These are phyloP conservation scores for Rhagonycha fulva DNA, from an alignment of 2,888 invertebrate species.

Conservation along the genomic window DNA sequence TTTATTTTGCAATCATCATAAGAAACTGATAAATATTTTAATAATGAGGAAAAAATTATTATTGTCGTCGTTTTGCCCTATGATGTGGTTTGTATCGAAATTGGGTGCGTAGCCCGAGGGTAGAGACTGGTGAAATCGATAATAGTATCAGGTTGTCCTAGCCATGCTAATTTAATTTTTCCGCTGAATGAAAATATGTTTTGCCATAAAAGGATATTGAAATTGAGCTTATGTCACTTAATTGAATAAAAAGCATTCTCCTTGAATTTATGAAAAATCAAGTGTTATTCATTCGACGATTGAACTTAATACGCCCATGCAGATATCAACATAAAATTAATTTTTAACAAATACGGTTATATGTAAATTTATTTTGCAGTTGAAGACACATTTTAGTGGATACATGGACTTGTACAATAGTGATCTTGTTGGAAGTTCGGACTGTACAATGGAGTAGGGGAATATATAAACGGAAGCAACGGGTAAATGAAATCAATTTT, in stretches of 20 bases:
- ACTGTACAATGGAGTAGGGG: conserved; percentile 6
- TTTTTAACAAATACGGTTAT: conserved; percentile 25
- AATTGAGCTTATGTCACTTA: not conserved
- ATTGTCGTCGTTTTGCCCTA: too few species aligned
- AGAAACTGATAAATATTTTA: too few species aligned
- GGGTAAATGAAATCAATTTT: conserved; percentile 11
- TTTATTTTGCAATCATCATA: too few species aligned
- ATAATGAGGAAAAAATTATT: too few species aligned
- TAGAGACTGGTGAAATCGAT: not conserved
- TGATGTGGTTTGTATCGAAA: too few species aligned
- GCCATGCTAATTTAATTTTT: not conserved
- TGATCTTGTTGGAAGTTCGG: not conserved
- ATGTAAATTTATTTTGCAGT: conserved; percentile 17
- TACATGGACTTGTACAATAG: not conserved
- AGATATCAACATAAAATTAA: conserved; percentile 20
- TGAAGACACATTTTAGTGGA: not conserved
- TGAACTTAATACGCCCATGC: not conserved
- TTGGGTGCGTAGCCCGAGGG: not conserved
- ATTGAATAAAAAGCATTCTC: not conserved
- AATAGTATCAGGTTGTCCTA: not conserved
- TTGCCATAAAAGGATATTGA: not conserved
- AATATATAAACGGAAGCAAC: conserved; percentile 12
- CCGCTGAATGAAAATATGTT: not conserved
- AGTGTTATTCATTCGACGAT: not conserved
- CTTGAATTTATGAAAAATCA: not conserved